Evolutionary conservation across 2,797 vertebrate species (phyloP).

Genomic region (Pelochelys cantorii): DNA sequence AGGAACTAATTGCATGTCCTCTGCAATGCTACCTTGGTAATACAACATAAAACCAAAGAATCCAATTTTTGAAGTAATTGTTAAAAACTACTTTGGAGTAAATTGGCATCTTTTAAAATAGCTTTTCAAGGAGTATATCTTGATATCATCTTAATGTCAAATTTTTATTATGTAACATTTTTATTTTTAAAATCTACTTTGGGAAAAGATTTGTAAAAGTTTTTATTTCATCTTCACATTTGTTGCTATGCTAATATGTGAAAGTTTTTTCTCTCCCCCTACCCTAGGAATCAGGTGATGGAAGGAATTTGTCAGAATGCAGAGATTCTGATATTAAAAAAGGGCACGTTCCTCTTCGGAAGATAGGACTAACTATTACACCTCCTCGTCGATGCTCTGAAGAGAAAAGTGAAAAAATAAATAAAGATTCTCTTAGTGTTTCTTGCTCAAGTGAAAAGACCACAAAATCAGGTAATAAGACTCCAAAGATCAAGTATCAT

Average conservation of each 20-base stretch:
- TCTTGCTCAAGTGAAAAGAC: conserved; percentile 69
- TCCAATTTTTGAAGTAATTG: not conserved
- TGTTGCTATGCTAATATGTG: not conserved
- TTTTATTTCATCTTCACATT: not conserved
- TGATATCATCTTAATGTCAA: not conserved
- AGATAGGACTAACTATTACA: conserved; percentile 71
- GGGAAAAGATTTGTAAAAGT: not conserved
- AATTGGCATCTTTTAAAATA: not conserved
- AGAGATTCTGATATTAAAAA: conserved; percentile 84
- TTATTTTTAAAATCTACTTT: not conserved
- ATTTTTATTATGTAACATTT: not conserved
- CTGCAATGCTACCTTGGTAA: not conserved
- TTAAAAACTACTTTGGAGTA: not conserved
- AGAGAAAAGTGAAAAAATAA: conserved; percentile 83
- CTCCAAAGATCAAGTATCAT: not conserved
- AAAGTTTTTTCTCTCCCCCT: conserved; percentile 55
- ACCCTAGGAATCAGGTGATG: conserved; percentile 87
- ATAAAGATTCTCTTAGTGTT: conserved; percentile 73
- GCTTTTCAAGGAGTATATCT: not conserved
- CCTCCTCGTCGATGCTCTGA: conserved; percentile 78
- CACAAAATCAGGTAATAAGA: conserved; percentile 83
- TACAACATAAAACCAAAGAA: not conserved
- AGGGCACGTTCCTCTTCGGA: conserved; percentile 77
- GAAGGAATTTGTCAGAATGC: conserved; percentile 82
- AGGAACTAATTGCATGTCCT: not conserved